phyloP scores from a whole-genome alignment of 1,140 invertebrate species.

The Apis cerana region DNA sequence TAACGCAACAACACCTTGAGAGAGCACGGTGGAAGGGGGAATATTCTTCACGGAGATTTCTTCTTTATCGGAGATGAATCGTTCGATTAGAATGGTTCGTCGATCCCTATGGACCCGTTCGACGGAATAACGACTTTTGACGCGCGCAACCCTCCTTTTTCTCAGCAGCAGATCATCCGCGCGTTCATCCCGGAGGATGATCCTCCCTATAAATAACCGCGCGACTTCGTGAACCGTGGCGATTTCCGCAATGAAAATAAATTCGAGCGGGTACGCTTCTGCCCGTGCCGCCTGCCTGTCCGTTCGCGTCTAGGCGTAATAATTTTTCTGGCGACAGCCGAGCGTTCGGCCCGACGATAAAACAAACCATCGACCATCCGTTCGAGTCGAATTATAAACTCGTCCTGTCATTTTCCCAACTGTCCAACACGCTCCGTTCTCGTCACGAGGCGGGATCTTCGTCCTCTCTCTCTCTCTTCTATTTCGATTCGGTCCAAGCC shows the following conservation, averaged over 20 bases:
- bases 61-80: no score
- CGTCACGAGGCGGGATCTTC: no score
- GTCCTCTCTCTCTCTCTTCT: no score
- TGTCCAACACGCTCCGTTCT: neutral
- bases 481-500: no score
- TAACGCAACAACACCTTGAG: no score
- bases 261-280: conserved; percentile 36
- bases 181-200: conserved; percentile 26
- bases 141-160: neutral
- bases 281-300: neutral
- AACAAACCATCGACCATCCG: conserved; percentile 58
- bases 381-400: conserved; percentile 57
- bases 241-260: conserved; percentile 69
- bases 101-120: neutral
- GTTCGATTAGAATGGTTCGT: no score
- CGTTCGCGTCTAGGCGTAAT: conserved; percentile 43
- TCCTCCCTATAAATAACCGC: conserved; percentile 61
- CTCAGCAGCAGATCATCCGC: no score
- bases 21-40: no score
- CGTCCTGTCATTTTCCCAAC: neutral
- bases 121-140: conserved; percentile 2
- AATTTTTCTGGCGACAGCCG: conserved; percentile 54
- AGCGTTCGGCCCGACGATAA: conserved; percentile 40
- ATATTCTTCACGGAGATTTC: no score
- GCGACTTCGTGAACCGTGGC: conserved; percentile 55